Evolutionary conservation across 2,797 vertebrate species (phyloP).

Genomic region (Argyrosomus regius): DNA sequence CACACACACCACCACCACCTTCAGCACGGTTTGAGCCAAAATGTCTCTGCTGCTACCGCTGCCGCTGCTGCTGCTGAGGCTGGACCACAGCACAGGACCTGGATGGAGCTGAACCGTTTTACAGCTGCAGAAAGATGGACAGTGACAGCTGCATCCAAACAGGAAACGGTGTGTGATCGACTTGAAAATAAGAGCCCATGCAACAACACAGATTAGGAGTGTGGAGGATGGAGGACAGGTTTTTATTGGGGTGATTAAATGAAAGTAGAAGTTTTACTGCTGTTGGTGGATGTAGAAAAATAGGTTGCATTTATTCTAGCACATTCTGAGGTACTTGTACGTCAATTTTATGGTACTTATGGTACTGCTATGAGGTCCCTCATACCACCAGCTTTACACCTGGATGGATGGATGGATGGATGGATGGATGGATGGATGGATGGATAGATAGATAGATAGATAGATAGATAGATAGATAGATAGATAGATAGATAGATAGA

Average conservation of each 20-base stretch:
- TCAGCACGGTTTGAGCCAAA: conserved; percentile 69
- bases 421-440: too few species aligned
- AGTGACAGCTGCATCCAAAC: neutral
- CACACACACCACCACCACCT: conserved; percentile 17
- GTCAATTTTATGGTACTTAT: neutral
- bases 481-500: too few species aligned
- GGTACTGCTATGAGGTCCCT: too few species aligned
- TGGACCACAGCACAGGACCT: conserved; percentile 43
- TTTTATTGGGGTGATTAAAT: neutral
- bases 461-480: neutral
- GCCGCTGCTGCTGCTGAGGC: conserved; percentile 54
- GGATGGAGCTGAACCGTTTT: conserved; percentile 15
- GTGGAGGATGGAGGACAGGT: rapidly evolving
- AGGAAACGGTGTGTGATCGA: conserved; percentile 15
- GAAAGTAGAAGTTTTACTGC: neutral
- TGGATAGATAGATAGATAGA: too few species aligned
- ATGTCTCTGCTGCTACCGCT: conserved; percentile 72
- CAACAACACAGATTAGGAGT: neutral
- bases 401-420: neutral
- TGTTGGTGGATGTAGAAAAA: too few species aligned
- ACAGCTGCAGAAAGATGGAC: conserved; percentile 14
- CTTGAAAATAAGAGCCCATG: conserved; percentile 47
- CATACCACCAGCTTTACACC: neutral
- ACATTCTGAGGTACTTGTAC: neutral
- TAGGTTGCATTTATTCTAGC: neutral